Base-by-base conservation (phyloP, 2,797 vertebrate genomes). In the Petrocephalus sullivani region DNA sequence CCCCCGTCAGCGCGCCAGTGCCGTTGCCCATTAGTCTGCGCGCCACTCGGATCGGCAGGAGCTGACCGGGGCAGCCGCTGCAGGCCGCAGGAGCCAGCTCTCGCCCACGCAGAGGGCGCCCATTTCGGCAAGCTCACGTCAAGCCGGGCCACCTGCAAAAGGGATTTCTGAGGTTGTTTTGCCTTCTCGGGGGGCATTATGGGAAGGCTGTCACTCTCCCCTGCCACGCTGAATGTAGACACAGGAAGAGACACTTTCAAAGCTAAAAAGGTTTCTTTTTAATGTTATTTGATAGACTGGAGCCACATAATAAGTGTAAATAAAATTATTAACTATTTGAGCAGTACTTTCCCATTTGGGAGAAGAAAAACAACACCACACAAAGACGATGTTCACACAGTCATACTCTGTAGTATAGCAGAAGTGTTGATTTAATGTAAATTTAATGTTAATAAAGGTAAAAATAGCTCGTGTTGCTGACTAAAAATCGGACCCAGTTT, bases 1-100 rank as follows among this genome's bases (percentile, higher is more conserved):
- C 5, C 83, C 89, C 10, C 53, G 61, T 89, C 87, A 89, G 86
- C 60, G 54, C 60, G 67, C 54, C 54, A 81, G 60, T 81, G 83
- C 58, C 54, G 3, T 12, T 14, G 21, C 49, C 54, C 85, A 46
- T 87, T 60, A 49, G 78, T 81, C 57, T 83, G 46, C 2, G 2
- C 53, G 41, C 78, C 78, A 53, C 41, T 53, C 41, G 46, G 49
- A 49, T 49, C n/a, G 0, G 49, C 41, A 10, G 78, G 49, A 83
- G 19, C 78, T 51, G 51, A 85, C 83, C 83, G n/a, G 49, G 83
- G 28, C 51, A 85, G 49, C 49, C 7, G 46, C 7, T 33, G 8
- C 16, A 21, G n/a, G 53, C 8, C n/a, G 16, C 1, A 51, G 21
- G 83, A 28, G 51, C 23, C 23, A 33, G 21, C 8, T 85, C 33